A percentile compares a stretch with the other conserved stretches of the same genome.
phyloP scores from a whole-genome alignment of 2,113 vertebrate genomes.

The Cynocephalus volans region DNA sequence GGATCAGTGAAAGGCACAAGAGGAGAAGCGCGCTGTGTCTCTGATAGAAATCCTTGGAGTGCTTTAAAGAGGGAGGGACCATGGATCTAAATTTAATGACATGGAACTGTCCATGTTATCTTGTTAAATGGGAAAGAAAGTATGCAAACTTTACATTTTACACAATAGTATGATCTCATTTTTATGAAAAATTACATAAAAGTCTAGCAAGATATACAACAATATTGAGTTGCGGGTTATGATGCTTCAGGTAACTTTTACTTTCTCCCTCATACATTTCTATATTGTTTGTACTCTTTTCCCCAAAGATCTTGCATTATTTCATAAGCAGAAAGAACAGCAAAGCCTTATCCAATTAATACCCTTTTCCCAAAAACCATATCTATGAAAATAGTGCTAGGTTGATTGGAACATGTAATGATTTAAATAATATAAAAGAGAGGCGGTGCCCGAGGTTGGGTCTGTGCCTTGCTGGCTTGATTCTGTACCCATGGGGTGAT shows the following conservation, averaged over 20 bases:
- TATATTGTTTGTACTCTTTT: not conserved
- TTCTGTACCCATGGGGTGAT: not conserved
- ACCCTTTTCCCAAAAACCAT: not conserved
- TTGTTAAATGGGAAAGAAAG: not conserved
- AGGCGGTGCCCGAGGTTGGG: not conserved
- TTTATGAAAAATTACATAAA: slow-evolving; percentile 6
- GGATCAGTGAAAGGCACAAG: not conserved
- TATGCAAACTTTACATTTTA: not conserved
- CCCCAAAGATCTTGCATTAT: not conserved
- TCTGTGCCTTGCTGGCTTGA: not conserved
- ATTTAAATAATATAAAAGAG: slow-evolving; percentile 3
- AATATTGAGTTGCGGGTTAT: slow-evolving; percentile 2
- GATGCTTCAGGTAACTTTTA: not conserved
- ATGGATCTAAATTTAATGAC: not conserved
- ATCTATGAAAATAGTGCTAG: not conserved
- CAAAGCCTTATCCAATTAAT: not conserved
- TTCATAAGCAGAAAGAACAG: slow-evolving; percentile 2
- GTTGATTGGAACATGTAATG: not conserved
- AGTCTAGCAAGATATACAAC: not conserved
- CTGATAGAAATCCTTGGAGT: not conserved
- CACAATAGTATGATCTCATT: not conserved
- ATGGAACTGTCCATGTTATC: not conserved
- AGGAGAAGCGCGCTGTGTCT: not conserved
- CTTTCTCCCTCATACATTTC: not conserved
- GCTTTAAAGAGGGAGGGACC: not conserved